These are phyloP conservation scores for Oryzias woworae DNA, from an alignment of 2,113 vertebrate species.

Conservation along the genomic window DNA sequence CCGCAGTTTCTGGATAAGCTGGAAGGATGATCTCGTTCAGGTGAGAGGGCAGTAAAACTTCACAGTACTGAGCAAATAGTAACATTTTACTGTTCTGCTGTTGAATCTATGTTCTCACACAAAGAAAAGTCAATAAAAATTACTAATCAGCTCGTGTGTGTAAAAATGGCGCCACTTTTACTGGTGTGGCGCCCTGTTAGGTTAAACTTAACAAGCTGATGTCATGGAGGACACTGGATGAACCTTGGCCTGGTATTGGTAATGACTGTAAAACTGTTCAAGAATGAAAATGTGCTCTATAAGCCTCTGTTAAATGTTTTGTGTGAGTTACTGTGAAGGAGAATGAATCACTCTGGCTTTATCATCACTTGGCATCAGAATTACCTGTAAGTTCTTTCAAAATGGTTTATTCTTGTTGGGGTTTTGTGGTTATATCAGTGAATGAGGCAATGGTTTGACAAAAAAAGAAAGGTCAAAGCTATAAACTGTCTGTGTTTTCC, in stretches of 20 bases:
- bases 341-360: conserved; percentile 43
- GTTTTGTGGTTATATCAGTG: neutral
- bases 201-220: conserved; percentile 57
- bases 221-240: conserved; percentile 52
- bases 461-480: too few relatives aligned
- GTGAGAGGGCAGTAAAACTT: conserved; percentile 47
- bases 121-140: conserved; percentile 14
- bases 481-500: conserved; percentile 2
- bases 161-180: conserved; percentile 61
- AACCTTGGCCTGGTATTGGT: conserved; percentile 42
- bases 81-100: neutral
- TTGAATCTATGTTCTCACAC: neutral
- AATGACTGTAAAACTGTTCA: conserved; percentile 23
- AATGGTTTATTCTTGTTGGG: conserved; percentile 13
- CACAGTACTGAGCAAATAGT: too few relatives aligned
- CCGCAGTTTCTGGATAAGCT: conserved; percentile 92
- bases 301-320: conserved; percentile 42
- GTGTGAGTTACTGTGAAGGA: conserved; percentile 35
- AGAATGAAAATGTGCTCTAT: conserved; percentile 36
- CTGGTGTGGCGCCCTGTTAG: conserved; percentile 50
- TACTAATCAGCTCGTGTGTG: conserved; percentile 41
- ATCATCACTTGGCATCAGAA: conserved; percentile 43
- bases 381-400: conserved; percentile 16
- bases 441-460: neutral
- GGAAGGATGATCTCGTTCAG: conserved; percentile 84